phyloP scores from a whole-genome alignment of 2,113 vertebrate genomes.

The Muntiacus reevesi region DNA sequence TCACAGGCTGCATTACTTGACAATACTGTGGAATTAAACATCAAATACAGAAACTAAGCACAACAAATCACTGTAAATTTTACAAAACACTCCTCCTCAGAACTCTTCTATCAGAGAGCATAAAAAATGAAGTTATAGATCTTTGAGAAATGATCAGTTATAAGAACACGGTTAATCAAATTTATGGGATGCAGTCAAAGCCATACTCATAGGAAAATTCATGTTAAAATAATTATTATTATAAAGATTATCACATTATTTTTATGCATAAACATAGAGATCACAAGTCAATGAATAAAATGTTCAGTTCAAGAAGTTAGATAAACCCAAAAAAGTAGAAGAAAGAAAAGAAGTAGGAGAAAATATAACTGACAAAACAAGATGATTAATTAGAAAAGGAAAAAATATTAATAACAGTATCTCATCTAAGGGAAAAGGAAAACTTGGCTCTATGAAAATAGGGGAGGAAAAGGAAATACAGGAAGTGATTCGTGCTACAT shows the following conservation, averaged over 20 bases:
- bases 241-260: neutral
- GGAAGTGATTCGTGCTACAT: accelerated
- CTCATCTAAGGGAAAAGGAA: neutral
- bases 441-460: neutral
- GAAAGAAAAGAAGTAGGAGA: neutral
- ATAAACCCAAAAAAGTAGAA: no score
- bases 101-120: neutral
- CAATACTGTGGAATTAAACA: neutral
- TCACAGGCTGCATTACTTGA: neutral
- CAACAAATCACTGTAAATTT: neutral
- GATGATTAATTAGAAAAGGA: neutral
- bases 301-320: neutral
- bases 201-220: neutral
- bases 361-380: neutral
- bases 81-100: neutral
- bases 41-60: neutral
- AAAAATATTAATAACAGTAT: neutral
- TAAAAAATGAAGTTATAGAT: neutral
- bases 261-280: neutral
- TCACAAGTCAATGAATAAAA: neutral
- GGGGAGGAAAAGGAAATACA: no score
- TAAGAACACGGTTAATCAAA: neutral
- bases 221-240: neutral
- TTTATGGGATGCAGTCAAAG: neutral
- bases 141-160: neutral